These are phyloP conservation scores for Lates japonicus DNA, from an alignment of 2,797 vertebrate species.

Conservation along the genomic window DNA sequence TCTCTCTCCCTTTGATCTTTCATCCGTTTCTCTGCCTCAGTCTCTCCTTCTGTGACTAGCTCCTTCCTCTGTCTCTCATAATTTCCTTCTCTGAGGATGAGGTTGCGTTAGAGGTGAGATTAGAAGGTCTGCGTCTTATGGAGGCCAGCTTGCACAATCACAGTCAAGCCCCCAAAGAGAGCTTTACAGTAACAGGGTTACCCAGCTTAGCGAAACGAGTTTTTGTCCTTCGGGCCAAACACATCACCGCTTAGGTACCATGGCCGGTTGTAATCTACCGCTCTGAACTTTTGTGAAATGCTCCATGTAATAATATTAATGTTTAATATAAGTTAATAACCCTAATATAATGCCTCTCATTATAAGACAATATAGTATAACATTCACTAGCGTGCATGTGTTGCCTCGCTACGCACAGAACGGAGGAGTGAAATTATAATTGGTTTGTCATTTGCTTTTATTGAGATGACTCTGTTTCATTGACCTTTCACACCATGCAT, in stretches of 20 bases:
- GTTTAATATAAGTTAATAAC: slow-evolving; percentile 42
- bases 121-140: slow-evolving; percentile 31
- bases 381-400: slow-evolving; percentile 35
- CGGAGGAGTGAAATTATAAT: slow-evolving; percentile 44
- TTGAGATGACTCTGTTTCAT: slow-evolving; percentile 18
- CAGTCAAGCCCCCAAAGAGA: slow-evolving; percentile 25
- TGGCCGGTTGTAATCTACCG: slow-evolving; percentile 4
- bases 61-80: slow-evolving; percentile 18
- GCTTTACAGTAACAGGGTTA: slow-evolving; percentile 32
- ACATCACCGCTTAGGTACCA: slow-evolving; percentile 7
- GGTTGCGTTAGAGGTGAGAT: slow-evolving; percentile 41
- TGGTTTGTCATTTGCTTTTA: slow-evolving; percentile 38
- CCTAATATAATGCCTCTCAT: slow-evolving; percentile 35
- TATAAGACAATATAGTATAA: slow-evolving; percentile 49
- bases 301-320: slow-evolving; percentile 33
- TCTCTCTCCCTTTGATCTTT: slow-evolving; percentile 22
- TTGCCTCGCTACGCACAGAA: slow-evolving; percentile 14
- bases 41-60: slow-evolving; percentile 7
- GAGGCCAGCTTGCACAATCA: slow-evolving; percentile 31
- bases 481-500: background rate
- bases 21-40: slow-evolving; percentile 24
- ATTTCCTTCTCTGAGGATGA: slow-evolving; percentile 54
- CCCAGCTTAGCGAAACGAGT: slow-evolving; percentile 8
- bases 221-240: slow-evolving; percentile 34
- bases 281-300: slow-evolving; percentile 10